Evolutionary conservation across 2,888 invertebrate genomes (phyloP).

Genomic region (Hypsopygia costalis): DNA sequence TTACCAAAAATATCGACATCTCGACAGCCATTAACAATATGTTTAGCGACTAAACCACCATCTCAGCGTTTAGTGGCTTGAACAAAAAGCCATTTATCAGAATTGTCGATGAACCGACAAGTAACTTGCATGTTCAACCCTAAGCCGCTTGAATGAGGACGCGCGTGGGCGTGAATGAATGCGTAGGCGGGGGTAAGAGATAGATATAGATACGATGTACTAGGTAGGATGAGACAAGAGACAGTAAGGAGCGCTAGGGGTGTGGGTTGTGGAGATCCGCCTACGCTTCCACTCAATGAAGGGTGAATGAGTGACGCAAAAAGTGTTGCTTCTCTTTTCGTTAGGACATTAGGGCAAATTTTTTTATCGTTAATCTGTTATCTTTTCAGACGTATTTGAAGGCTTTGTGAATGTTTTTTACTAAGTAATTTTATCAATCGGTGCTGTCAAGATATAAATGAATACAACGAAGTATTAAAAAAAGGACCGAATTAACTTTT

Average conservation of each 20-base stretch:
- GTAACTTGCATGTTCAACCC: constrained; percentile 26
- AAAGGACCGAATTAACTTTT: no score
- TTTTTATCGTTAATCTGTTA: not conserved
- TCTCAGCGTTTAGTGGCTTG: constrained; percentile 9
- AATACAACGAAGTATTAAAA: no score
- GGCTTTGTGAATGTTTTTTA: no score
- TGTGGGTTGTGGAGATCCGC: constrained; percentile 12
- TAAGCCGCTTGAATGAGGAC: constrained; percentile 47
- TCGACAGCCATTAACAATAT: not conserved
- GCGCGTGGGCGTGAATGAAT: constrained; percentile 54
- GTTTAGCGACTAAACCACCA: constrained; percentile 3
- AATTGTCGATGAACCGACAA: constrained; percentile 21
- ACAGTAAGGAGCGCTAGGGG: constrained; percentile 12
- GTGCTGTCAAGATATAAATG: no score
- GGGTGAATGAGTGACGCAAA: constrained; percentile 59
- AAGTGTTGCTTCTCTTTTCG: not conserved
- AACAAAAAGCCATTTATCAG: constrained; percentile 30
- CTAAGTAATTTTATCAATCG: no score
- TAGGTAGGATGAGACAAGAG: constrained; percentile 13
- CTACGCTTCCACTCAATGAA: constrained; percentile 38
- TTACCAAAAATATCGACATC: not conserved
- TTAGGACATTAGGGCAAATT: not conserved
- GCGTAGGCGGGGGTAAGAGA: constrained; percentile 49
- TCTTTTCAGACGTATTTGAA: not conserved
- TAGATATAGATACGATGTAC: constrained; percentile 12